These are phyloP conservation scores for Trachythela sp. DNA, from an alignment of 64 coral and sea anemone genomes.

Conservation along the genomic window DNA sequence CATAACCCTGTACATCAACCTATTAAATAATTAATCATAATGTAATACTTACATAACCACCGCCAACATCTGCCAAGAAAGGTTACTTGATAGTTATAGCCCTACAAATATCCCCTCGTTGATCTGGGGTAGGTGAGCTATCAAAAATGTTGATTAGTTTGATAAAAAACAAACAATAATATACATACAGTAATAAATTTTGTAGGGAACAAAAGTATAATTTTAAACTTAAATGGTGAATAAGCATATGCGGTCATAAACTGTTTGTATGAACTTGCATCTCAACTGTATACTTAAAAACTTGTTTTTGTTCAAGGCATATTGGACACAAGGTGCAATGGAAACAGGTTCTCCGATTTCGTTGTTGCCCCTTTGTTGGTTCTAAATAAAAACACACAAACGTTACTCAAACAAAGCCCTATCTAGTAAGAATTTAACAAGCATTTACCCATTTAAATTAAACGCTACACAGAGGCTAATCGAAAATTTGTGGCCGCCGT, in stretches of 20 bases:
- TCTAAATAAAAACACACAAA: too few relatives aligned
- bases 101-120: neutral
- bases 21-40: neutral
- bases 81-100: neutral
- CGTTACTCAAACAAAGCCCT: too few relatives aligned
- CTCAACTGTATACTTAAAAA: too few relatives aligned
- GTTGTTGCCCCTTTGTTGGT: neutral
- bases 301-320: too few relatives aligned
- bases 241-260: neutral
- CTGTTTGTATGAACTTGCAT: too few relatives aligned
- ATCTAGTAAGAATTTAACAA: too few relatives aligned
- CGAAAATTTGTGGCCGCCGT: too few relatives aligned
- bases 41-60: constrained; percentile 15
- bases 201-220: too few relatives aligned
- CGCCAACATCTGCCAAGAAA: neutral
- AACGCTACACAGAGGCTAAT: too few relatives aligned
- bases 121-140: constrained; percentile 8
- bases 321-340: neutral
- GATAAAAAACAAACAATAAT: neutral
- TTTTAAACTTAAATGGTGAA: neutral
- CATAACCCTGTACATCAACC: neutral
- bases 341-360: neutral
- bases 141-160: neutral
- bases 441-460: too few relatives aligned
- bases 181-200: neutral